These are phyloP conservation scores for Cebidichthys violaceus DNA, from an alignment of 2,113 vertebrate species.

Conservation along the genomic window DNA sequence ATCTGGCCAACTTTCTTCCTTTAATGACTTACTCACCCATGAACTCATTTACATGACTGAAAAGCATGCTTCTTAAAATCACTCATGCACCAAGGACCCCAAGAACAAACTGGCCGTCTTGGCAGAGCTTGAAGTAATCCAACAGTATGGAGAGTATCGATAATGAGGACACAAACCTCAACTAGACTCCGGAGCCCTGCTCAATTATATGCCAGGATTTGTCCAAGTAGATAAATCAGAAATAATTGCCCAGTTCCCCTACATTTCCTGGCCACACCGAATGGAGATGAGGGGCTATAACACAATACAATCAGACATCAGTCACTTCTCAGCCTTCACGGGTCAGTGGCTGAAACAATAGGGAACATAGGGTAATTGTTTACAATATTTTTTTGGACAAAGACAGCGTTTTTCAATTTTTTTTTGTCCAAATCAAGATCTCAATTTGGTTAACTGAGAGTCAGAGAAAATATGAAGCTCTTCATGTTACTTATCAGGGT, in stretches of 20 bases:
- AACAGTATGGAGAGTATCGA: conserved; percentile 71
- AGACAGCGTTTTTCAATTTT: conserved; percentile 27
- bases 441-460: conserved; percentile 29
- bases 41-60: conserved; percentile 70
- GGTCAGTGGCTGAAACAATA: conserved; percentile 69
- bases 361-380: conserved; percentile 68
- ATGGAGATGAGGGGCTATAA: conserved; percentile 71
- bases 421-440: conserved; percentile 40
- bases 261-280: conserved; percentile 70
- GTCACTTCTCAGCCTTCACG: conserved; percentile 70
- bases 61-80: conserved; percentile 62
- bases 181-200: conserved; percentile 67
- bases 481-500: conserved; percentile 1
- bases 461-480: neutral
- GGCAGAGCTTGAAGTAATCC: conserved; percentile 63
- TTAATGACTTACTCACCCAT: conserved; percentile 66
- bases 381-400: conserved; percentile 50
- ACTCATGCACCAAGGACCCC: conserved; percentile 50
- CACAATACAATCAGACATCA: conserved; percentile 77
- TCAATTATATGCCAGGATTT: conserved; percentile 75
- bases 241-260: conserved; percentile 79
- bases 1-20: conserved; percentile 44
- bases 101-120: conserved; percentile 65
- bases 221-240: conserved; percentile 85
- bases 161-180: conserved; percentile 79